phyloP scores from a whole-genome alignment of 2,888 invertebrate species.

The Halictus ligatus region DNA sequence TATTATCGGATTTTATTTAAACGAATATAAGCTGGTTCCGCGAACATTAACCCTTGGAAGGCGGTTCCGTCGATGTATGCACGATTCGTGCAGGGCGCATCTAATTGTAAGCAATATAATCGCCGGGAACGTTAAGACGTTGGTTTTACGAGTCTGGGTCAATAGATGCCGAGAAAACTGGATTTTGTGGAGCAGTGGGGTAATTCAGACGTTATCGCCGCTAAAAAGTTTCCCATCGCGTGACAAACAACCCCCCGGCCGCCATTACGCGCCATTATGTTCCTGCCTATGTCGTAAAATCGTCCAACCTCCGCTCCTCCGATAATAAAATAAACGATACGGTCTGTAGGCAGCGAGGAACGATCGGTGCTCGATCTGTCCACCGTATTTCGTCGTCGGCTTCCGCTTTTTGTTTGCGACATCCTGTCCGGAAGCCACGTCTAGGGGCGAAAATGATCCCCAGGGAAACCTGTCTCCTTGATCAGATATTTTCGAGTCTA shows the following conservation, averaged over 20 bases:
- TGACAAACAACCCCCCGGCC: slow-evolving; percentile 3
- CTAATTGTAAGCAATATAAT: background rate
- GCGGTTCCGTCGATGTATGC: background rate
- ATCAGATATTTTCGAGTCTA: background rate
- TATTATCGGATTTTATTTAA: background rate
- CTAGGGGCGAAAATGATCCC: background rate
- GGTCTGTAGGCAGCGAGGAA: background rate
- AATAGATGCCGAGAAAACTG: background rate
- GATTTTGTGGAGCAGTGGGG: background rate
- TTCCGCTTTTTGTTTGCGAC: background rate
- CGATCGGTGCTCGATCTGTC: background rate
- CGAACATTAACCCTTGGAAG: background rate
- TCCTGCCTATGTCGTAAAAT: background rate
- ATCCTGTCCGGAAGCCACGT: background rate
- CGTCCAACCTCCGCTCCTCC: background rate
- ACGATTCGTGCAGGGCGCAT: background rate
- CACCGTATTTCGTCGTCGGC: background rate
- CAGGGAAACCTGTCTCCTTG: background rate
- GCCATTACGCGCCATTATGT: slow-evolving; percentile 3
- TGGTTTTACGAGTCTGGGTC: background rate
- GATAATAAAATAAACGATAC: background rate
- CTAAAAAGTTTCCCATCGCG: slow-evolving; percentile 16
- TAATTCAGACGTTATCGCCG: background rate
- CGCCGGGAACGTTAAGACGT: background rate
- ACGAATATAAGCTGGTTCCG: background rate